Evolutionary conservation across 2,888 invertebrate species (phyloP), one percentile per base, ranked within the genome.

Genomic region (Lasiommata megera): DNA sequence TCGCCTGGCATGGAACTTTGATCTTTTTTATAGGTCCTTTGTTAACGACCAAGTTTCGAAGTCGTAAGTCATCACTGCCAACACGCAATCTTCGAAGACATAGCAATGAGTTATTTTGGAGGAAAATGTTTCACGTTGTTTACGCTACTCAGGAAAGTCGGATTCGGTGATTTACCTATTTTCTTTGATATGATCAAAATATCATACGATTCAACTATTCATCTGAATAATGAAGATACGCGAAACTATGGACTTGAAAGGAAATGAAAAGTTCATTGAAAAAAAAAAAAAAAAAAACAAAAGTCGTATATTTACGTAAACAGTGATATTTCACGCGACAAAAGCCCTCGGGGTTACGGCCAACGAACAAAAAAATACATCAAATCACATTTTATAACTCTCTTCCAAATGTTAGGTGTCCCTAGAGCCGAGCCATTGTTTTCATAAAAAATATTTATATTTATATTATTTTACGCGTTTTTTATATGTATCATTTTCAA

Each of bases 331-430:
- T 17, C 31, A 52, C 34, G 41, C 52, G 41, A 52, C 41, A 43
- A 52, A 52, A 43, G 31, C 52, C 52, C 52, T 34, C 31, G 34
- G 52, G 52, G 52, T 34, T 34, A 41, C 51, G 52, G 52, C 29
- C 23, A 12, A 31, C 41, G 41, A 41, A 43, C 52, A 52, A 52
- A 52, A 28, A 52, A 52, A 52, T 52, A 52, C 52, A 52, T 52
- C 52, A 52, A 52, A 52, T 52, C 41, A 41, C 41, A 41, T 52
- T 51, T 52, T 52, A 34, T 52, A 40, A 52, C 52, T 52, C 52
- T 31, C 52, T 52, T 52, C 79, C 81, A 79, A 75, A 72, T 38
- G 51, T 51, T 51, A 29, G 51, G 38, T 51, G 51, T 51, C 51
- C 51, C 51, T 29, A 11, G 51, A 50, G 51, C 38, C 29, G 28